These are phyloP conservation scores for Kobus ellipsiprymnus DNA, from an alignment of 2,113 vertebrate species.

Conservation along the genomic window DNA sequence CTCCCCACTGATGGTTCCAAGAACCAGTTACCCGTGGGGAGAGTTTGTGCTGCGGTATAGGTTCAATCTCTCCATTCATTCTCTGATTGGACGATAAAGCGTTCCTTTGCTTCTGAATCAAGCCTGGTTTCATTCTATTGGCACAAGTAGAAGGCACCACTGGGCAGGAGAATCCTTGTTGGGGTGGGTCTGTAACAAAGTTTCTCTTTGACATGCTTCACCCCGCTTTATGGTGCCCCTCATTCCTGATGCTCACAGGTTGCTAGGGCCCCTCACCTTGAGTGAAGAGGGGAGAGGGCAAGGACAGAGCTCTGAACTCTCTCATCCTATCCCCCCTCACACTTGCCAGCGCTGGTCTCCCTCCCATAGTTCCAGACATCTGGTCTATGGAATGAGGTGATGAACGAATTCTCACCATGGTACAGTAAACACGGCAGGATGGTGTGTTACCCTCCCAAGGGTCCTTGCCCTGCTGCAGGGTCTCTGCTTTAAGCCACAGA, in stretches of 20 bases:
- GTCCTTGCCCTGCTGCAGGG: fast-evolving
- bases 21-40: fast-evolving
- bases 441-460: neutral
- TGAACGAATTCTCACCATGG: neutral
- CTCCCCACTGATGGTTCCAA: neutral
- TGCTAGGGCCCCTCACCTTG: neutral
- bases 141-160: neutral
- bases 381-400: neutral
- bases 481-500: neutral
- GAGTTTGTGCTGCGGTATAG: fast-evolving
- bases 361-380: neutral
- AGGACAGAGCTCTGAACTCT: neutral
- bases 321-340: neutral
- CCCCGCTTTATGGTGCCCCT: fast-evolving
- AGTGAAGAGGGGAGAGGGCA: neutral
- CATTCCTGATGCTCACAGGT: neutral
- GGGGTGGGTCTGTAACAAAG: neutral
- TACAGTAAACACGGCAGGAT: fast-evolving
- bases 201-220: neutral
- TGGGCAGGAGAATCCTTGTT: neutral
- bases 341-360: neutral
- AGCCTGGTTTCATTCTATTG: neutral
- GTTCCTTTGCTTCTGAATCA: neutral
- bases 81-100: too few relatives aligned
- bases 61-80: neutral